These are phyloP conservation scores for Chrysolina haemoptera DNA, from an alignment of 2,888 invertebrate species.

Conservation along the genomic window DNA sequence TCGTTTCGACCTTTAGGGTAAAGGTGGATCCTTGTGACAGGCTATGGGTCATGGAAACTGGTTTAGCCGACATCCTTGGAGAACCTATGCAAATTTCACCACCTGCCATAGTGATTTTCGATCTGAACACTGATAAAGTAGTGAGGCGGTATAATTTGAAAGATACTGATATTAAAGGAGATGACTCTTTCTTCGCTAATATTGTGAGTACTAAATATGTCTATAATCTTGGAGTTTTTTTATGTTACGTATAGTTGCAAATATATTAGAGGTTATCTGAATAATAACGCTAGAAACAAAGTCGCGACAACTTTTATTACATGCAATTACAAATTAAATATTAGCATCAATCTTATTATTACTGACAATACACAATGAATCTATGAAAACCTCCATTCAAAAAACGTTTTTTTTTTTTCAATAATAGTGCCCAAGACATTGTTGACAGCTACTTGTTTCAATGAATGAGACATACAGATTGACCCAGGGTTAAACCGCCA, in stretches of 20 bases:
- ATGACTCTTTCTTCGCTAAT: slow-evolving; percentile 86
- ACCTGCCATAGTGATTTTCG: slow-evolving; percentile 80
- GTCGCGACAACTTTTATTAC: no score
- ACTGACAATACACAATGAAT: no score
- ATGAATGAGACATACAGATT: no score
- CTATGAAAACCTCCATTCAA: no score
- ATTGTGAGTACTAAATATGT: slow-evolving; percentile 74
- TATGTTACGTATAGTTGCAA: not conserved
- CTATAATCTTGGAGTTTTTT: not conserved
- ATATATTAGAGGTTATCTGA: not conserved
- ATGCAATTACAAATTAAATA: no score
- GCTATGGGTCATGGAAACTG: slow-evolving; percentile 88
- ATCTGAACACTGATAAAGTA: slow-evolving; percentile 82
- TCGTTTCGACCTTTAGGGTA: slow-evolving; percentile 82
- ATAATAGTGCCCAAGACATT: no score
- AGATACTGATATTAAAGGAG: slow-evolving; percentile 80
- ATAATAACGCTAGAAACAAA: not conserved
- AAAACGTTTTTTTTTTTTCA: no score
- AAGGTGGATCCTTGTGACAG: slow-evolving; percentile 84
- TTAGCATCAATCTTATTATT: no score
- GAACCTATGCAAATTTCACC: slow-evolving; percentile 75
- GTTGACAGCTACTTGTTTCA: no score
- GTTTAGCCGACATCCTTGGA: slow-evolving; percentile 83
- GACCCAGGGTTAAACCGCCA: no score
- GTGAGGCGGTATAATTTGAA: slow-evolving; percentile 81